Evolutionary conservation across 2,888 invertebrate genomes (phyloP).

Genomic region (Agrotis clavis): DNA sequence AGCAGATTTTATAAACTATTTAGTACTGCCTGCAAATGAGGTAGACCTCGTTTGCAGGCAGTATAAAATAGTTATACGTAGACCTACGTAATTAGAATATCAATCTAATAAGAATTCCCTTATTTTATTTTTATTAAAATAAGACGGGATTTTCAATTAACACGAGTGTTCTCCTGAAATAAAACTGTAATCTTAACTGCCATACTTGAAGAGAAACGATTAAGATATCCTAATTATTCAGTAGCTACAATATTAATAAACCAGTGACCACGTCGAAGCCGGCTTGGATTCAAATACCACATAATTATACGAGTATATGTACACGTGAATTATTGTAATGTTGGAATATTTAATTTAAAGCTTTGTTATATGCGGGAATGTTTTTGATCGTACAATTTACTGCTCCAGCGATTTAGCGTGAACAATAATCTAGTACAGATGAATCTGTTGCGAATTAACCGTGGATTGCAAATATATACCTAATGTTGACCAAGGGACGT

Average conservation of each 20-base stretch:
- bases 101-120: no score
- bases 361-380: neutral
- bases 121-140: no score
- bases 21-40: no score
- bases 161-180: constrained; percentile 25
- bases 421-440: neutral
- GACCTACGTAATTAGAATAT: no score
- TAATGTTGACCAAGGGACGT: neutral
- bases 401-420: constrained; percentile 23
- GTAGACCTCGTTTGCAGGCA: no score
- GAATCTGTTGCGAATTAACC: constrained; percentile 8
- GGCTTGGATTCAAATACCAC: neutral
- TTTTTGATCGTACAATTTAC: constrained; percentile 6
- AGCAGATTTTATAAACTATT: no score
- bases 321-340: neutral
- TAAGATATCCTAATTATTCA: constrained; percentile 23
- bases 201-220: constrained; percentile 15
- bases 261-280: neutral
- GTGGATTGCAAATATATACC: neutral
- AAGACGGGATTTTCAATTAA: neutral
- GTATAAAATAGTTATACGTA: no score
- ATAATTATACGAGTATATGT: no score
- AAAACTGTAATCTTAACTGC: constrained; percentile 15
- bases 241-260: constrained; percentile 14
- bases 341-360: neutral